phyloP scores from a whole-genome alignment of 2,797 vertebrate genomes.

The Pipistrellus nathusii region DNA sequence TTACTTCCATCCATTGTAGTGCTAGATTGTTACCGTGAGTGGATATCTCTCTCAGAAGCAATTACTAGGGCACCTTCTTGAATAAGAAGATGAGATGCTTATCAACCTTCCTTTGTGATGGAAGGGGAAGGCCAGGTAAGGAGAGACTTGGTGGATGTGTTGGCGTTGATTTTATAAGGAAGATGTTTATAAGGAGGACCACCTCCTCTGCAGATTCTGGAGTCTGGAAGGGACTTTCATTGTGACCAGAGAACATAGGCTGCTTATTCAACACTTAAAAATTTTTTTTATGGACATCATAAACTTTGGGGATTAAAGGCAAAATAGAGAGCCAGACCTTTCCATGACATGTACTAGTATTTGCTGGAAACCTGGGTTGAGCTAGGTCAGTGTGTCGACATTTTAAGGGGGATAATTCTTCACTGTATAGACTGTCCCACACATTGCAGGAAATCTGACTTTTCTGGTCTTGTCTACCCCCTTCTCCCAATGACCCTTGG shows the following conservation, averaged over 20 bases:
- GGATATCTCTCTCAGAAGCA: background rate
- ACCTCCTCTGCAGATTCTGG: background rate
- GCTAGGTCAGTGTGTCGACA: background rate
- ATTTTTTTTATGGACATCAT: background rate
- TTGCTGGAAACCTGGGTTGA: background rate
- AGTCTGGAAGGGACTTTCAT: background rate
- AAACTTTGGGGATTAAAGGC: background rate
- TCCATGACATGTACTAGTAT: background rate
- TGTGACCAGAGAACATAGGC: background rate
- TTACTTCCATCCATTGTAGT: background rate
- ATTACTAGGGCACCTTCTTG: background rate
- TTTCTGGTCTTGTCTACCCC: background rate
- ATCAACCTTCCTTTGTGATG: background rate
- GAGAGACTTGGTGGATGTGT: slow-evolving; percentile 11
- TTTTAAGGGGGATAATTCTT: background rate
- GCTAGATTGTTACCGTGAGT: background rate
- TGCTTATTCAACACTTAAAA: background rate
- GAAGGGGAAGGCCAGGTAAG: slow-evolving; percentile 5
- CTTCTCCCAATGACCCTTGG: background rate
- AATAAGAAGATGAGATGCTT: background rate
- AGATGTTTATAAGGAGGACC: background rate
- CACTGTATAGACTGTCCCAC: background rate
- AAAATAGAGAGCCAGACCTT: background rate
- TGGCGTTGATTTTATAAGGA: slow-evolving; percentile 33
- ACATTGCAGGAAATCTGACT: background rate